These are phyloP conservation scores for Stenodera caucasica DNA, from an alignment of 2,888 invertebrate species.

Conservation along the genomic window DNA sequence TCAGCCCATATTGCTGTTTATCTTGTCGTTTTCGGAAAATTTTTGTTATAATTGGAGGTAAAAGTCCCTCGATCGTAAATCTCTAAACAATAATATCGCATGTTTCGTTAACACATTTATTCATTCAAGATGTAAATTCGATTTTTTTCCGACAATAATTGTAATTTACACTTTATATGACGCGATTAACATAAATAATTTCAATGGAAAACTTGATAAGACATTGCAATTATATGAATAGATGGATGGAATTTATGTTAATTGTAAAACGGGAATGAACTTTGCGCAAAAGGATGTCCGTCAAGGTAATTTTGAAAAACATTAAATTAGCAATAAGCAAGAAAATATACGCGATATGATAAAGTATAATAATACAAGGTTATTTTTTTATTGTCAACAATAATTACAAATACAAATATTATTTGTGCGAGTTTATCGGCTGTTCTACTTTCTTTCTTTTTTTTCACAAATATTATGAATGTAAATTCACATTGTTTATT, in stretches of 20 bases:
- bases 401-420: background rate
- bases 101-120: background rate
- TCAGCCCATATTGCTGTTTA: background rate
- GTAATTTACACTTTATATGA: background rate
- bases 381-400: background rate
- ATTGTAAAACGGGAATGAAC: background rate
- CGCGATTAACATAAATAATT: background rate
- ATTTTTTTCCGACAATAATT: background rate
- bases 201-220: background rate
- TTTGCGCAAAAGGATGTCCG: constrained; percentile 4
- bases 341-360: background rate
- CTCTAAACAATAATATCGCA: background rate
- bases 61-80: background rate
- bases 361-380: background rate
- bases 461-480: background rate
- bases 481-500: background rate
- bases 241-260: background rate
- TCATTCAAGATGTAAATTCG: background rate
- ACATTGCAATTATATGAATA: constrained; percentile 6
- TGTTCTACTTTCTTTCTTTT: constrained; percentile 4
- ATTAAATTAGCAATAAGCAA: background rate
- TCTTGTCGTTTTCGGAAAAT: background rate
- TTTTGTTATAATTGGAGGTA: background rate
- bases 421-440: background rate
- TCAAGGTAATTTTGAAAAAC: background rate